A percentile compares a stretch with the other conserved stretches of the same genome.
These are phyloP conservation scores for Volucella inflata DNA, from an alignment of 2,888 invertebrate species.

Conservation along the genomic window DNA sequence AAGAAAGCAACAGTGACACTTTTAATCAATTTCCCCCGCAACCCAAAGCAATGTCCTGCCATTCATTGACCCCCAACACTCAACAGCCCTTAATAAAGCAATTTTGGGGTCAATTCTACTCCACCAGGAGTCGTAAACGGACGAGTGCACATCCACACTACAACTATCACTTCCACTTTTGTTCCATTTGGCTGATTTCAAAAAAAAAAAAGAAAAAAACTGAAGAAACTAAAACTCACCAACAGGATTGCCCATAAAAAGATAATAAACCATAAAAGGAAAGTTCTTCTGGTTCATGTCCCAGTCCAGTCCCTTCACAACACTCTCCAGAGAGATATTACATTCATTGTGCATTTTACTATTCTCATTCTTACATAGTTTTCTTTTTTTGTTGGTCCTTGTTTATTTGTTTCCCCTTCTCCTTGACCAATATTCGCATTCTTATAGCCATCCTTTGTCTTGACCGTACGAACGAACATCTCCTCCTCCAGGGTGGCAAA, in stretches of 20 bases:
- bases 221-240: no score
- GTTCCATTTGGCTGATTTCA: no score
- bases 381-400: not conserved
- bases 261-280: slow-evolving; percentile 28
- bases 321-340: slow-evolving; percentile 36
- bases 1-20: not conserved
- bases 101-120: slow-evolving; percentile 3
- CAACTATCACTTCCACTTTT: no score
- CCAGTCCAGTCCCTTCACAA: not conserved
- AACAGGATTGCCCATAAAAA: slow-evolving; percentile 8
- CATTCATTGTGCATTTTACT: slow-evolving; percentile 10
- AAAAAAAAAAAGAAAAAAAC: no score
- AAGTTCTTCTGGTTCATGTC: not conserved
- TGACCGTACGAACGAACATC: not conserved
- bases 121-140: not conserved
- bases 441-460: not conserved
- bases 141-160: not conserved
- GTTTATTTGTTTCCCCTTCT: not conserved
- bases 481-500: not conserved
- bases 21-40: slow-evolving; percentile 2
- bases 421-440: not conserved
- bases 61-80: not conserved
- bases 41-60: not conserved
- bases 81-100: slow-evolving; percentile 1
- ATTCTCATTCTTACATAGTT: not conserved